A percentile compares a stretch with the other conserved stretches of the same genome.
Evolutionary conservation across 2,113 vertebrate genomes (phyloP).

Genomic region (Trematocara unimaculatum): DNA sequence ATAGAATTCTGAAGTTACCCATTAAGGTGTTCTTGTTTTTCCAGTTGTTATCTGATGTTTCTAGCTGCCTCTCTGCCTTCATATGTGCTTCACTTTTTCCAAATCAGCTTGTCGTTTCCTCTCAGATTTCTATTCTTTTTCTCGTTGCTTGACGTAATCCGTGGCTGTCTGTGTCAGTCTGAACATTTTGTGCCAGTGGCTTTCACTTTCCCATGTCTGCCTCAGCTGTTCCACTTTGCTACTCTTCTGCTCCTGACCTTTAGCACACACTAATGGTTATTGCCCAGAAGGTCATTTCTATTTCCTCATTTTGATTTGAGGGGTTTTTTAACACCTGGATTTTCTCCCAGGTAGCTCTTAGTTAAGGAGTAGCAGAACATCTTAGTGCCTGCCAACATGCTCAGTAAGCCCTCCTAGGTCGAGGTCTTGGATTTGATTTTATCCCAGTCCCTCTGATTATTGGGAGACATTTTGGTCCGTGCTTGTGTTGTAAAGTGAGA

Average conservation of each 20-base stretch:
- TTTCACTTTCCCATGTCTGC: background rate
- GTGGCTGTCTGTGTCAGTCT: background rate
- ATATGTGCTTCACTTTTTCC: background rate
- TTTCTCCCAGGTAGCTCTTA: background rate
- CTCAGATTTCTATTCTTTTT: background rate
- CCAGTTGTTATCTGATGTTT: slow-evolving; percentile 25
- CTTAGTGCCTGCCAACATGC: slow-evolving; percentile 9
- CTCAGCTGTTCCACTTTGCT: slow-evolving; percentile 9
- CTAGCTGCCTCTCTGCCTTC: background rate
- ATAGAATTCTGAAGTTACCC: slow-evolving; percentile 21
- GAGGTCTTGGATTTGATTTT: slow-evolving; percentile 6
- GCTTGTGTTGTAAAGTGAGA: background rate
- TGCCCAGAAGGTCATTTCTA: slow-evolving; percentile 24
- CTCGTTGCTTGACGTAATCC: background rate
- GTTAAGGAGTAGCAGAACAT: slow-evolving; percentile 1
- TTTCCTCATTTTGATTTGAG: slow-evolving; percentile 23
- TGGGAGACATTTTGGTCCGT: background rate
- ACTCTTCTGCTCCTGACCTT: slow-evolving; percentile 23
- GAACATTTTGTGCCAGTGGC: background rate
- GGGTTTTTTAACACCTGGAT: background rate
- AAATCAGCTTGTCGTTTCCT: slow-evolving; percentile 1
- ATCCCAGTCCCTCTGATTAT: background rate
- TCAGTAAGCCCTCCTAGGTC: background rate
- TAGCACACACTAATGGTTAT: background rate
- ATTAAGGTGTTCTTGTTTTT: slow-evolving; percentile 27